phyloP scores from a whole-genome alignment of 2,888 invertebrate species.

The Cabera pusaria region DNA sequence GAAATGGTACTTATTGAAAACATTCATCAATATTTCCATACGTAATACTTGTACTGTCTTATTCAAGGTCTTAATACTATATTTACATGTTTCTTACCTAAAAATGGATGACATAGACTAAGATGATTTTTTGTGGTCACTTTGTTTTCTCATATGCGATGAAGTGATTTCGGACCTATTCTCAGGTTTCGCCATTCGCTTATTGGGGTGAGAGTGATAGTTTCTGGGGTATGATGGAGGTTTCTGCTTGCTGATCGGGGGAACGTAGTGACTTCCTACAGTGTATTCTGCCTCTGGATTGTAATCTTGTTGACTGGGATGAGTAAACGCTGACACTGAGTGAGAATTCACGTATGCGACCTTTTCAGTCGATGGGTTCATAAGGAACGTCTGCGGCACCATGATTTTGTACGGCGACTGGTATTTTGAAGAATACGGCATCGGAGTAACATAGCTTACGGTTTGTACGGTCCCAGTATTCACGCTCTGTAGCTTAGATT shows the following conservation, averaged over 20 bases:
- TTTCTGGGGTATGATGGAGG: conserved; percentile 62
- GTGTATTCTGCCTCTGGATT: conserved; percentile 63
- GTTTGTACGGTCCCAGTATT: conserved; percentile 53
- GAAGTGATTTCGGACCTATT: conserved; percentile 42
- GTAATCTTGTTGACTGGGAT: conserved; percentile 46
- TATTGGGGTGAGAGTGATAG: conserved; percentile 68
- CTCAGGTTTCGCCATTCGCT: conserved; percentile 62
- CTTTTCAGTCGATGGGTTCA: conserved; percentile 58
- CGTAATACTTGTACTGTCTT: conserved; percentile 29
- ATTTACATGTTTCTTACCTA: conserved; percentile 41
- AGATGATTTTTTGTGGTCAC: conserved; percentile 51
- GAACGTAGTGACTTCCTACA: conserved; percentile 47
- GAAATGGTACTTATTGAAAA: conserved; percentile 2
- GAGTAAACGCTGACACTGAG: conserved; percentile 51
- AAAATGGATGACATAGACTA: conserved; percentile 23
- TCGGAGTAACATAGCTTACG: conserved; percentile 73
- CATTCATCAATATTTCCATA: conserved; percentile 1
- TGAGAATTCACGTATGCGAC: conserved; percentile 72
- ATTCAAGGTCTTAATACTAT: too few species aligned
- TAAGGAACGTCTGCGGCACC: conserved; percentile 70
- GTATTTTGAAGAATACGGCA: conserved; percentile 62
- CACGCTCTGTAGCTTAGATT: conserved; percentile 43
- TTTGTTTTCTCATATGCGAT: conserved; percentile 42
- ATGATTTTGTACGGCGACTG: conserved; percentile 68
- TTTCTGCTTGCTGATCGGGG: conserved; percentile 56